Evolutionary conservation across 2,888 invertebrate genomes (phyloP).

Genomic region (Synergus umbraculus): DNA sequence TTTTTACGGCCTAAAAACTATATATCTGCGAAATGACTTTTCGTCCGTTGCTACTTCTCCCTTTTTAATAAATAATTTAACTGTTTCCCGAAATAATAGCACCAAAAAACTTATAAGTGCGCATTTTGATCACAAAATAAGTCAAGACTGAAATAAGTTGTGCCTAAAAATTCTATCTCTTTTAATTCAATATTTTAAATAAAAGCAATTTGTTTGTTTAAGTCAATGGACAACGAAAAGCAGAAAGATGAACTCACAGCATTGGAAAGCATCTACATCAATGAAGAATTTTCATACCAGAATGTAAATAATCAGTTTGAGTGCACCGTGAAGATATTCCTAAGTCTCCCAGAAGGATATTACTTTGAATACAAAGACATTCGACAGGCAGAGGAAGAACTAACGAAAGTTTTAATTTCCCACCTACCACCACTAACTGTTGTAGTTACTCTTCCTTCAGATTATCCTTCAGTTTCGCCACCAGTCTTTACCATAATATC

Average conservation of each 20-base stretch:
- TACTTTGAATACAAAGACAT: constrained; percentile 24
- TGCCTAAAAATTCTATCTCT: neutral
- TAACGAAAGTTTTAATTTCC: constrained; percentile 50
- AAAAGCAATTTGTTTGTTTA: constrained; percentile 8
- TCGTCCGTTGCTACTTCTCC: too few relatives aligned
- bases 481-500: constrained; percentile 62
- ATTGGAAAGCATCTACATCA: constrained; percentile 60
- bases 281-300: constrained; percentile 58
- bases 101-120: neutral
- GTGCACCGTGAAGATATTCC: constrained; percentile 56
- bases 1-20: too few relatives aligned
- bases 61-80: too few relatives aligned
- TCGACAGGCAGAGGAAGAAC: neutral
- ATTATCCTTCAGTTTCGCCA: constrained; percentile 61
- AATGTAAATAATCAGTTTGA: constrained; percentile 43
- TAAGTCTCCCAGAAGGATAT: constrained; percentile 31
- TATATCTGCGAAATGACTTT: too few relatives aligned
- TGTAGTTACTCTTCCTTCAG: constrained; percentile 55
- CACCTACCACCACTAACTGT: constrained; percentile 62
- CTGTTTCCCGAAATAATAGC: too few relatives aligned
- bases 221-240: constrained; percentile 50
- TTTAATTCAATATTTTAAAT: neutral
- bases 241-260: constrained; percentile 63
- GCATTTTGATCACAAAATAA: neutral
- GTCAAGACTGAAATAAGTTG: too few relatives aligned